Evolutionary conservation across 2,113 vertebrate species (phyloP), one percentile per base, ranked within the genome.

Genomic region (Heterochromis multidens): DNA sequence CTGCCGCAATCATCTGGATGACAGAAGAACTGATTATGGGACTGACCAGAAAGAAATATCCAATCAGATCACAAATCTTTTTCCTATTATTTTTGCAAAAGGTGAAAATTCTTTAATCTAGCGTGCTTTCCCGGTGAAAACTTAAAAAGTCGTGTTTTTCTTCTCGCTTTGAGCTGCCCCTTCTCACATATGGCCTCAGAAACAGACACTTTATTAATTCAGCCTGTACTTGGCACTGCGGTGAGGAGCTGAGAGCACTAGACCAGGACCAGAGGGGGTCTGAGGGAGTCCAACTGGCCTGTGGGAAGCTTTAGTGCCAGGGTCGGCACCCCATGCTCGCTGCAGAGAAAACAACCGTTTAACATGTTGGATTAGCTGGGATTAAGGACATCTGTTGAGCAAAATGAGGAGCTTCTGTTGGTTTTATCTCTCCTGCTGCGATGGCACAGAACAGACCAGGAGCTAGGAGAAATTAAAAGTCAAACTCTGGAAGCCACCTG

Each of bases 361-460:
- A 93, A 91, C 91, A 83, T 76, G 87, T 90, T 82, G 91, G 88
- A 93, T 95, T 87, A 93, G 82, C 59, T 9, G 19, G 84, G 93
- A 93, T 83, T 86, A 90, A 79, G 23, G 87, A 83, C 91, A 90
- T 94, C 90, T 92, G 91, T 82, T 89, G 88, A 88, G 85, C 87
- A 58, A 80, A 82, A 76, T 54, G 35, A 88, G 80, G 77, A 3
- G 60, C 57, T 82, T 63, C 59, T 86, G 59, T 56, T 65, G 72
- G 62, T 78, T 67, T 88, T 54, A 33, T 52, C 25, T 63, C 31
- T 62, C n/a, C 65, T 77, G 84, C 77, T 67, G 79, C 56, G 25
- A 74, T 12, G 14, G 70, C 43, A n/a, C 40, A 76, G 27, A 46
- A 40, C 14, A 10, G 33, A 60, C 35, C 46, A 16, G 43, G 23